Conservation (phyloP, 2,888 invertebrate species). For the Archips xylosteana region DNA sequence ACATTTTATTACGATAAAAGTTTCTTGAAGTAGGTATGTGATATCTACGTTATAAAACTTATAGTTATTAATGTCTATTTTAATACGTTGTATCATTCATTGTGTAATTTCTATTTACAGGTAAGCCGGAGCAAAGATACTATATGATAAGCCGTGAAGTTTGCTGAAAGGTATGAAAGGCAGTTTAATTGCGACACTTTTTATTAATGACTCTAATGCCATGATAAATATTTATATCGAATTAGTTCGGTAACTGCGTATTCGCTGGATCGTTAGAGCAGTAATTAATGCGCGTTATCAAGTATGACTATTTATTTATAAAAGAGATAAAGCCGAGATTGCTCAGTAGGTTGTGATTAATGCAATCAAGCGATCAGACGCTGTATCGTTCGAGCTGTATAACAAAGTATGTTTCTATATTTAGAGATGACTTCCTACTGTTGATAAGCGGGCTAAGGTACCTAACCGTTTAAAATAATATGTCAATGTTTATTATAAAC, state of each 20-base stretch:
- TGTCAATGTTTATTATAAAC: neutral
- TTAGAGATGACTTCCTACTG: conserved; percentile 23
- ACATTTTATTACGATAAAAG: too few relatives aligned
- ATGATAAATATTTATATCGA: conserved; percentile 17
- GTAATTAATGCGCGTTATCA: conserved; percentile 4
- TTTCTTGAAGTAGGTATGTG: too few relatives aligned
- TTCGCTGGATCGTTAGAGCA: conserved; percentile 2
- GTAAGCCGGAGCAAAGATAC: conserved; percentile 20
- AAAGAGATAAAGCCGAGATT: conserved; percentile 19
- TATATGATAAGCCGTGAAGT: neutral
- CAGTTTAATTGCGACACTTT: conserved; percentile 11
- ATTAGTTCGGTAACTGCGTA: conserved; percentile 19
- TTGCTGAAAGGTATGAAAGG: neutral
- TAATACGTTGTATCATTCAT: neutral
- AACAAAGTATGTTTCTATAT: conserved; percentile 30
- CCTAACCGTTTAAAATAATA: conserved; percentile 15
- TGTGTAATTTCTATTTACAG: conserved; percentile 22
- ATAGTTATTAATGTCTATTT: neutral
- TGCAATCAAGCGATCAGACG: conserved; percentile 8
- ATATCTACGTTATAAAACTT: neutral
- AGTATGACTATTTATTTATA: conserved; percentile 12
- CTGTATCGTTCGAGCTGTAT: neutral
- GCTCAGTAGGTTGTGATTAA: conserved; percentile 20
- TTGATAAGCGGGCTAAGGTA: conserved; percentile 20
- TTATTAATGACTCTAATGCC: conserved; percentile 1